Evolutionary conservation across 1,140 invertebrate genomes (phyloP).

Genomic region (Diprion similis): DNA sequence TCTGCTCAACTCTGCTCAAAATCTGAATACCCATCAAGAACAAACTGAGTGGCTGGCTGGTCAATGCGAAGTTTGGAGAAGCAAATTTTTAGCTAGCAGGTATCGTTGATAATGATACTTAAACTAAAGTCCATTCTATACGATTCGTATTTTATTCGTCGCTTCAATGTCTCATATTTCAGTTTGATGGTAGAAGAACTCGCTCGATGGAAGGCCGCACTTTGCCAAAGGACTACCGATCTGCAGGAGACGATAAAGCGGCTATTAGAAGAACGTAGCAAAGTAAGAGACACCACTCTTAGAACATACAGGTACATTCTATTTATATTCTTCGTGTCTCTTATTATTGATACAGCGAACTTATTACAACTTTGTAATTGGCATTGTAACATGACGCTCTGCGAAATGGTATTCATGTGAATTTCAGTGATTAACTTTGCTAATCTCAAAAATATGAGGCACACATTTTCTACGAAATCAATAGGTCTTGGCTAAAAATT

Average conservation of each 20-base stretch:
- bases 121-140: not conserved
- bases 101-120: slow-evolving; percentile 42
- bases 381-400: too few species aligned
- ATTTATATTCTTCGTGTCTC: not conserved
- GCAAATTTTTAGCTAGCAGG: slow-evolving; percentile 94
- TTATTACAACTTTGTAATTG: too few species aligned
- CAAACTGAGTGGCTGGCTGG: slow-evolving; percentile 91
- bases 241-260: slow-evolving; percentile 77
- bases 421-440: too few species aligned
- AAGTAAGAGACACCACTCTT: slow-evolving; percentile 73
- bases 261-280: slow-evolving; percentile 76
- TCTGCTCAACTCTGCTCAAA: slow-evolving; percentile 82
- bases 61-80: slow-evolving; percentile 94
- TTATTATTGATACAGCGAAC: too few species aligned
- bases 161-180: slow-evolving; percentile 28
- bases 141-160: slow-evolving; percentile 24
- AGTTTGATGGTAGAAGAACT: slow-evolving; percentile 91
- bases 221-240: slow-evolving; percentile 78
- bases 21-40: slow-evolving; percentile 86
- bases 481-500: too few species aligned
- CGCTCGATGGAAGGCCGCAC: slow-evolving; percentile 81
- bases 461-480: too few species aligned
- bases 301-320: slow-evolving; percentile 67
- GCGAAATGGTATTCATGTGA: too few species aligned
- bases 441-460: too few species aligned